Base-by-base conservation (phyloP, 2,113 vertebrate species). In the Hippotragus niger region DNA sequence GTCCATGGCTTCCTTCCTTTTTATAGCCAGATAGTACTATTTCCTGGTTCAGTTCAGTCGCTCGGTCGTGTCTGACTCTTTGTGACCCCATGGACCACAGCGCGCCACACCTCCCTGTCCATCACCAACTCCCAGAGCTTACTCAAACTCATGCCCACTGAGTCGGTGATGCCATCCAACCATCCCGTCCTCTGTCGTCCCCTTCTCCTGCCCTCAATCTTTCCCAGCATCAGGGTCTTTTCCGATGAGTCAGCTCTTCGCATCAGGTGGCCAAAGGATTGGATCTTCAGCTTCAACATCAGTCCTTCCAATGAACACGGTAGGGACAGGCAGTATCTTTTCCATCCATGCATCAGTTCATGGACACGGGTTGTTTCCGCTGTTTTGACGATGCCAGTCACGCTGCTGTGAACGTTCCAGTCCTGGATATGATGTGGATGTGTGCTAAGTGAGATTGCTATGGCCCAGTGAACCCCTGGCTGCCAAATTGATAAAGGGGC, bases 21-120 rank as follows among this genome's bases (percentile, higher is more conserved):
- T 25, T 11, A 3, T 12, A 11, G 50, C 50, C 50, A 10, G 1
- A 11, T 29, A 0, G 6, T 23, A 15, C 8, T 1, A 0, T 58
- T 29, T 53, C 17, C 0, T 17, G 64, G 8, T 67, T 36, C 8
- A 6, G 64, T 36, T 71, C n/a, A 71, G n/a, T 71, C 2, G 9
- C n/a, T 71, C 9, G 0, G 19, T 71, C 9, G 0, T 5, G 64
- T 3, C n/a, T 11, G 64, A 71, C 64, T 36, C 19, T 67, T 21
- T 64, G 7, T 0, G 4, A 71, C 64, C n/a, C 64, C 17, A 0
- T 71, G 33, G 17, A 19, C 64, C 2, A 4, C 16, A 36, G 33
- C 33, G 21, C 0, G 8, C 33, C 33, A 67, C 0, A 17, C 64
- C 33, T 67, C 64, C 33, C 64, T 67, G 16, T 36, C 33, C 33